Conservation (phyloP, 2,113 vertebrate genomes). For the Muscicapa adusta region DNA sequence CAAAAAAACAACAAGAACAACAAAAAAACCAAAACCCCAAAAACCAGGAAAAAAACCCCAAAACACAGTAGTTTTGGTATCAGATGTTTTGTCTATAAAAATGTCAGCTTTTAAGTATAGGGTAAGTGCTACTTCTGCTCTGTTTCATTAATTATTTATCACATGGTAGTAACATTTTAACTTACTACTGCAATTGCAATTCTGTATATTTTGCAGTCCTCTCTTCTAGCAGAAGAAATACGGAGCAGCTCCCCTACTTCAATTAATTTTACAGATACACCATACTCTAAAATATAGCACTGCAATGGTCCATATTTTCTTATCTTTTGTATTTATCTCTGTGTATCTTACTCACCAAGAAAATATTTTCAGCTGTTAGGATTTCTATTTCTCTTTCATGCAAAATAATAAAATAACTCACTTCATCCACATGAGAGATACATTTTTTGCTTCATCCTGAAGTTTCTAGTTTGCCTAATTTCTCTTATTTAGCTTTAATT, state of each 20-base stretch:
- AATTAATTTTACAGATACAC: not conserved
- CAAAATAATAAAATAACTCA: conserved; percentile 8
- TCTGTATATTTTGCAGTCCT: not conserved
- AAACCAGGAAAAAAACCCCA: fast-evolving
- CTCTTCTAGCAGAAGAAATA: not conserved
- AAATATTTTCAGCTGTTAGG: not conserved
- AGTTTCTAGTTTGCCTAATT: not conserved
- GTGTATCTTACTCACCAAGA: not conserved
- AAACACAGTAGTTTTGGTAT: fast-evolving
- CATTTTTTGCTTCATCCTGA: not conserved
- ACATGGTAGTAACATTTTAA: not conserved
- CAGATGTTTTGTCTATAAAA: not conserved
- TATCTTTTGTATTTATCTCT: not conserved
- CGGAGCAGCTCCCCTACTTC: not conserved
- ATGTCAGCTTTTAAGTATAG: not conserved
- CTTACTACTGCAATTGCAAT: not conserved
- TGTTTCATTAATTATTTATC: not conserved
- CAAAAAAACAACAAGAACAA: no score
- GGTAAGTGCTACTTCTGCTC: not conserved
- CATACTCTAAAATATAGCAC: not conserved
- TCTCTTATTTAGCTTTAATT: not conserved
- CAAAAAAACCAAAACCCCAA: no score
- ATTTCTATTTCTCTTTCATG: not conserved
- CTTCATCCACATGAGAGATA: not conserved
- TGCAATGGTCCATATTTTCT: not conserved